phyloP scores from a whole-genome alignment of 1,140 invertebrate species.

The Lasioglossum albipes region DNA sequence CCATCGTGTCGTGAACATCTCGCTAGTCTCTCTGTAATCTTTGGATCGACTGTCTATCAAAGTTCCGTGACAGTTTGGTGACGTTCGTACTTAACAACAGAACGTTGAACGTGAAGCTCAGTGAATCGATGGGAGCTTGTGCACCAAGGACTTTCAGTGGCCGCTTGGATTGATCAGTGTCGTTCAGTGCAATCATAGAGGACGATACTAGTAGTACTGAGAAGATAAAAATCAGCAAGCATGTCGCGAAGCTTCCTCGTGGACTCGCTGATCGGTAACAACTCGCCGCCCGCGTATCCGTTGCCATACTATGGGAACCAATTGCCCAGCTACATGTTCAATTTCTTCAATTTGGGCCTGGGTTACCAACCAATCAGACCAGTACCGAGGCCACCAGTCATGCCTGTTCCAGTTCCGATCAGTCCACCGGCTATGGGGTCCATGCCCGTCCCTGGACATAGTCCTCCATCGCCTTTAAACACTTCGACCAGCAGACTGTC shows the following conservation, averaged over 20 bases:
- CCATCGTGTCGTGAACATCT: constrained; percentile 52
- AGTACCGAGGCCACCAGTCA: constrained; percentile 70
- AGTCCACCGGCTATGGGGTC: constrained; percentile 62
- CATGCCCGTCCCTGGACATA: constrained; percentile 65
- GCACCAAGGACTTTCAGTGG: constrained; percentile 35
- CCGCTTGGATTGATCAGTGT: constrained; percentile 38
- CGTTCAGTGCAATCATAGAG: not conserved
- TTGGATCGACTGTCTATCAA: not conserved
- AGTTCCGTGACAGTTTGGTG: not conserved
- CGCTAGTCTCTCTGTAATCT: not conserved
- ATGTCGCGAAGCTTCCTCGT: constrained; percentile 89
- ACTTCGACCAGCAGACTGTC: constrained; percentile 66
- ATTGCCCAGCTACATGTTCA: constrained; percentile 77
- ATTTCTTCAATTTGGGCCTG: constrained; percentile 75
- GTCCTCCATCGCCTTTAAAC: constrained; percentile 76
- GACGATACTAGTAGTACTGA: too few relatives aligned
- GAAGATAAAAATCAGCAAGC: constrained; percentile 44
- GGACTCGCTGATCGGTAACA: constrained; percentile 86
- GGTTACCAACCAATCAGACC: constrained; percentile 75
- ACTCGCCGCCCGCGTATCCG: constrained; percentile 73
- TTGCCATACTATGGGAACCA: constrained; percentile 75
- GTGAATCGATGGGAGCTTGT: constrained; percentile 15
- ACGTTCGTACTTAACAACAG: not conserved
- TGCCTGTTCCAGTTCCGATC: constrained; percentile 60
- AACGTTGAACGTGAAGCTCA: not conserved